Evolutionary conservation across 2,797 vertebrate species (phyloP), one percentile per base, ranked within the genome.

Genomic region (Acipenser ruthenus): DNA sequence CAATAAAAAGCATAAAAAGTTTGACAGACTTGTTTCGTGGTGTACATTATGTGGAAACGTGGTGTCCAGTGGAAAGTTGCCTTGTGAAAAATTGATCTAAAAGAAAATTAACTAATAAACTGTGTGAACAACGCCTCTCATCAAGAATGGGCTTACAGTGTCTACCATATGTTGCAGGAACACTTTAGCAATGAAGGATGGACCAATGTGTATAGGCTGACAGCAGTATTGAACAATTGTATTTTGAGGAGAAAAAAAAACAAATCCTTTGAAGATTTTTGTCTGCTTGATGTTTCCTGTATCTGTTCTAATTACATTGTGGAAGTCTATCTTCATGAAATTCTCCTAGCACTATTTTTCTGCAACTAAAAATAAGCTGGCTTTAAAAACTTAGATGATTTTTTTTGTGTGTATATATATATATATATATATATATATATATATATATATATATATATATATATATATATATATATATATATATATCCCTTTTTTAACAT

Each of bases 221-320:
- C 51, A 56, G 10, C 47, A 15, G 51, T 49, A 12, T 63, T 63
- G 56, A 58, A 13, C 10, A 55, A 10, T 56, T 59, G 62, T 50
- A 49, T 53, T 12, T 48, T 49, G 10, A 18, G 37, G 12, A 51
- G 37, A 37, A 37, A 37, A 18, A 18, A 65, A 61, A 9, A 37
- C 37, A 59, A 18, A n/a, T 53, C 18, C 60, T 12, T 23, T 65
- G 50, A 65, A 65, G 11, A 58, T 53, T 23, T 62, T 66, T 37
- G 37, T 37, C 37, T 37, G 37, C 37, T 37, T 37, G 37, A 37
- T 5, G 37, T 37, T 37, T 37, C 0, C 37, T 37, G 37, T 37
- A 5, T 37, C 37, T 37, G 37, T 37, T 37, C 3, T 37, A 37
- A 37, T 37, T 5, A 37, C 37, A 37, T 37, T 37, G 37, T 5